These are phyloP conservation scores for Muraenolepis orangiensis DNA, from an alignment of 2,797 vertebrate species.

Conservation along the genomic window DNA sequence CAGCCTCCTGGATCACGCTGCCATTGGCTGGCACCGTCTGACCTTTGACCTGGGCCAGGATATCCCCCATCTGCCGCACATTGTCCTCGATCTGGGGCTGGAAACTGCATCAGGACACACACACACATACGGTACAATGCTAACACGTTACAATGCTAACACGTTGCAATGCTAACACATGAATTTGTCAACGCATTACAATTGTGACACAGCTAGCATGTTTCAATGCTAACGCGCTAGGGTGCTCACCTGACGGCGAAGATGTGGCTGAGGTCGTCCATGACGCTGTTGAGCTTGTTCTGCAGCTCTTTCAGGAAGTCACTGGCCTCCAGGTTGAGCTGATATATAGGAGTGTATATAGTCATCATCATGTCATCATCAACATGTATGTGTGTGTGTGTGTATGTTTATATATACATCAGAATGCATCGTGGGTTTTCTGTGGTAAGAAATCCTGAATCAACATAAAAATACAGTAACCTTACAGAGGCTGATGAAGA, in stretches of 20 bases:
- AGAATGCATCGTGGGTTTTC: no score
- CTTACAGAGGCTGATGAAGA: no score
- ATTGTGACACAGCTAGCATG: no score
- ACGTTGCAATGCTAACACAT: no score
- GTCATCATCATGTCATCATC: no score
- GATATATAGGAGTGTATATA: slow-evolving; percentile 10
- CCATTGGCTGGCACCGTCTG: slow-evolving; percentile 91
- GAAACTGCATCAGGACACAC: slow-evolving; percentile 74
- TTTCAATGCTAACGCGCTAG: not conserved
- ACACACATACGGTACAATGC: not conserved
- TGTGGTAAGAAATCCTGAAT: no score
- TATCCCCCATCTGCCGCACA: slow-evolving; percentile 96
- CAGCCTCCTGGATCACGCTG: slow-evolving; percentile 90
- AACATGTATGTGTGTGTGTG: no score
- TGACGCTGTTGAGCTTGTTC: slow-evolving; percentile 92
- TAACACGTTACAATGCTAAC: not conserved
- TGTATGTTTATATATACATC: no score
- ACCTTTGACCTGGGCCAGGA: slow-evolving; percentile 93
- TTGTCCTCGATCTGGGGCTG: slow-evolving; percentile 94
- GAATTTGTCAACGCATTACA: not conserved
- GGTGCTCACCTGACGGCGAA: slow-evolving; percentile 87
- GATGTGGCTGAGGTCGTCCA: slow-evolving; percentile 92
- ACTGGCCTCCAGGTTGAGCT: slow-evolving; percentile 95
- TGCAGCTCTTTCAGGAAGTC: slow-evolving; percentile 96
- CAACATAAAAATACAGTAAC: no score